Evolutionary conservation across 2,797 vertebrate species (phyloP).

Genomic region (Liparis tanakae): DNA sequence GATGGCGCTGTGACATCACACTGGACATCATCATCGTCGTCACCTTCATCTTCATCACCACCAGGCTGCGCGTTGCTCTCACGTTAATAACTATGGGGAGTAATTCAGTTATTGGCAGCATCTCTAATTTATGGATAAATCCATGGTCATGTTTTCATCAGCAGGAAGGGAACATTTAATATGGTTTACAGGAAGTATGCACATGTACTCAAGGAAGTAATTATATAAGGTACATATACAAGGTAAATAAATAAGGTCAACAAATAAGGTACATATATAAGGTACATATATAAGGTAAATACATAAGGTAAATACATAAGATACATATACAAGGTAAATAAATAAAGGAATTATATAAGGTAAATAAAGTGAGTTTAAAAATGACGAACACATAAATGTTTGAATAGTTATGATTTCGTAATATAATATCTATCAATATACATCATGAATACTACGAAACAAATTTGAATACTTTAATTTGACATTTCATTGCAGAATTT

Average conservation of each 20-base stretch:
- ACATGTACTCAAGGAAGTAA: background rate
- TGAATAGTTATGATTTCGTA: background rate
- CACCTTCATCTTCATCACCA: background rate
- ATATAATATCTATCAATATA: background rate
- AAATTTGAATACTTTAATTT: no score
- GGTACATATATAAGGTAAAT: no score
- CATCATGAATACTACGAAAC: background rate
- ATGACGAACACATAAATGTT: background rate
- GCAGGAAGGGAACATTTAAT: background rate
- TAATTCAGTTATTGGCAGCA: background rate
- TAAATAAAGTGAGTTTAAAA: background rate
- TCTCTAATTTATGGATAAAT: background rate
- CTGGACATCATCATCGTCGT: background rate
- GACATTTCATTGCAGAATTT: no score
- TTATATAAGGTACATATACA: background rate
- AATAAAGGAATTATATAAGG: background rate
- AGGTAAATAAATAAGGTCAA: background rate
- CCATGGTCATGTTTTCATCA: no score
- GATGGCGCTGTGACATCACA: conserved; percentile 47
- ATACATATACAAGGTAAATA: no score
- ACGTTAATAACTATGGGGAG: background rate
- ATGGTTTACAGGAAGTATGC: background rate
- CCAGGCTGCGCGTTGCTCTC: background rate
- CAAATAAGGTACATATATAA: no score
- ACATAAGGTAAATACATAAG: no score